Evolutionary conservation across 2,888 invertebrate species (phyloP), one percentile per base, ranked within the genome.

Genomic region (Eubasilissa splendida): DNA sequence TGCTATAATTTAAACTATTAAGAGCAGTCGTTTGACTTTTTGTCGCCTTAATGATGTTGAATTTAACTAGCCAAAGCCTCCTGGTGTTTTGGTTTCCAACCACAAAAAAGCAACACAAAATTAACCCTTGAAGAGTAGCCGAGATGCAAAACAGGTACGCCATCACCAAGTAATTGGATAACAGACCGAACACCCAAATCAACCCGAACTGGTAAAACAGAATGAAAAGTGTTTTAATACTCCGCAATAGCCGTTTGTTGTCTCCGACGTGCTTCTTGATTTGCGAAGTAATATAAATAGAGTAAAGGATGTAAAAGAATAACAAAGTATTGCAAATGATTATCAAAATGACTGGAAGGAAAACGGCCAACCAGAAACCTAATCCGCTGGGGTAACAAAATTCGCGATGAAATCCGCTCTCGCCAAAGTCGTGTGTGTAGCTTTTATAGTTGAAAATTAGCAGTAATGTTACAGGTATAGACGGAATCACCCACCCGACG

Each of bases 401-500:
- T 54, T 88, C 86, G 65, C 89, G 88, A 31, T 42, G 42, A 42
- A 42, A 42, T 42, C 3, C 42, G 42, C 42, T 5, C 3, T 2
- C 7, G 42, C 88, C 87, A 71, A 88, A 88, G 42, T 86, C 87
- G 50, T 87, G 87, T 84, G 87, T 87, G 85, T 93, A 93, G 0
- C 89, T 89, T 10, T 87, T 86, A 66, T 90, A 89, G 84, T 87
- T 87, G 70, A 89, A 85, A 4, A 90, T 86, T 42, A 91, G 87
- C 14, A 92, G 87, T n/a, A 91, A 84, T 3, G 90, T 87, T 11
- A 93, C 89, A 0, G 92, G 89, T 50, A 91, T 87, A 77, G 91
- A 86, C 0, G 92, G 92, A 59, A 89, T 86, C 59, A 93, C 92
- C 94, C 94, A 94, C 7, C 93, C 92, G 84, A 93, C 92, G 0